Conservation (phyloP, 2,113 vertebrate genomes). For the Eonycteris spelaea region DNA sequence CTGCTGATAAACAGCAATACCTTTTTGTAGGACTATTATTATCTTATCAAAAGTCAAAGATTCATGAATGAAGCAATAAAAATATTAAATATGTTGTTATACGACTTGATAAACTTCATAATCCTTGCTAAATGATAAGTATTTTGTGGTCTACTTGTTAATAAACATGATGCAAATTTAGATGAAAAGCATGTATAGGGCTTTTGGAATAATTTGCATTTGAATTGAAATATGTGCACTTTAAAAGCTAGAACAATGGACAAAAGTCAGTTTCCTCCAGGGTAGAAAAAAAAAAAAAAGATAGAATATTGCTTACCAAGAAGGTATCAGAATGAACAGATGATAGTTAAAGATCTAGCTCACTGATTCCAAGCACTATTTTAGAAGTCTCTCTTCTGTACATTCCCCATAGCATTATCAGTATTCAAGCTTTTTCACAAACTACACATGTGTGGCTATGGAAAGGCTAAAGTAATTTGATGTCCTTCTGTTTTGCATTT, state of each 20-base stretch:
- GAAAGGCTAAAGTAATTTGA: constrained; percentile 39
- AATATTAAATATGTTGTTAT: neutral
- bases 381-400: constrained; percentile 30
- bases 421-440: constrained; percentile 33
- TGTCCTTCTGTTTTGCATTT: constrained; percentile 31
- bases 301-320: constrained; percentile 12
- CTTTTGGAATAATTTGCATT: neutral
- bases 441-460: neutral
- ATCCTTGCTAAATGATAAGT: neutral
- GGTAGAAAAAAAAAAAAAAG: neutral
- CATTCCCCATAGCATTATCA: neutral
- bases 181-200: neutral
- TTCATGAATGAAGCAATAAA: neutral
- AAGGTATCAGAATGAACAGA: neutral
- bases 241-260: neutral
- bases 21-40: neutral
- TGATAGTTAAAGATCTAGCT: constrained; percentile 24
- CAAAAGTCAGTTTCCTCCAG: neutral
- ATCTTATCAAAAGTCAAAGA: constrained; percentile 14
- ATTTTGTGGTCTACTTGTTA: neutral
- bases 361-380: neutral
- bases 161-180: constrained; percentile 8
- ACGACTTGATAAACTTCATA: neutral
- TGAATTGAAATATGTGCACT: neutral
- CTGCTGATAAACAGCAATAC: neutral